Evolutionary conservation across 2,113 vertebrate species (phyloP), one percentile per base, ranked within the genome.

Genomic region (Mionectes macconnelli): DNA sequence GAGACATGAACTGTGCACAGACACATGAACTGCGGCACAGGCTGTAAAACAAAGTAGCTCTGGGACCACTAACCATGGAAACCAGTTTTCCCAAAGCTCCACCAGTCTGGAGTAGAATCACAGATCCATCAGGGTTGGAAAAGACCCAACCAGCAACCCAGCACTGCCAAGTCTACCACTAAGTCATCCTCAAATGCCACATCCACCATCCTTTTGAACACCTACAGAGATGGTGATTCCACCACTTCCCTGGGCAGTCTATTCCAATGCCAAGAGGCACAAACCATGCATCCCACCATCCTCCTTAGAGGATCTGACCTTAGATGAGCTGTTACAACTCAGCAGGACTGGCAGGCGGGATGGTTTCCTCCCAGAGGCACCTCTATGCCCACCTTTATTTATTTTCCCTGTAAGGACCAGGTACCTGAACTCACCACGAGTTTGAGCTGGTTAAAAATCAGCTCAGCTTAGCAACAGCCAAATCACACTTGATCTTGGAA

Each of bases 401-500:
- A 59, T 17, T 21, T 73, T 35, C 45, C 21, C 25, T 83, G 0
- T 39, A 75, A 70, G 20, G 25, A 31, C 6, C 50, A 57, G 9
- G 18, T 8, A 72, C 6, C 11, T 18, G 22, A 60, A 21, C 2
- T 68, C 27, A 69, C 8, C n/a, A 37, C 0, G 1, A 55, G 30
- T 24, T 25, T 66, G 5, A 92, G 20, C 10, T 35, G 28, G 53
- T 68, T 33, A 56, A 83, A 93, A 62, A 23, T 33, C 12, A n/a
- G 27, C 13, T 89, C 4, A 18, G 37, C 35, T 73, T 75, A 77
- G 28, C 18, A 87, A 70, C 14, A 8, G 39, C 10, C 15, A 91
- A 77, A 30, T 37, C 24, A 50, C 73, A 45, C 35, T 69, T 1
- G 0, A 25, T 90, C 45, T 53, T 59, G 16, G 9, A 57, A 42